phyloP scores from a whole-genome alignment of 2,888 invertebrate species.

The Temnothorax ravouxi region DNA sequence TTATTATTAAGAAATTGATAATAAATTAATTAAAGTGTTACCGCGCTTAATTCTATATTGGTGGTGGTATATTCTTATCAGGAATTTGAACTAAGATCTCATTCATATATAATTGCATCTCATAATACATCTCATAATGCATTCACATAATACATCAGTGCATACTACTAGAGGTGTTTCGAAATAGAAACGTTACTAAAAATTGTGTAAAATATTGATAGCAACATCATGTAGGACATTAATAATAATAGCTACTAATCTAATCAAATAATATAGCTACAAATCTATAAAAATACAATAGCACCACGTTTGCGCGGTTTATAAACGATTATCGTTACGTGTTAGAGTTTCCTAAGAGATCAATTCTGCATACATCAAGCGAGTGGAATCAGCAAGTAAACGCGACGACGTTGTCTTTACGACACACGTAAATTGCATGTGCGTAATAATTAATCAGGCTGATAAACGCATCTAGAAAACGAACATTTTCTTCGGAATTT shows the following conservation, averaged over 20 bases:
- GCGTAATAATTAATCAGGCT: conserved; percentile 65
- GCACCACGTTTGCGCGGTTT: background rate
- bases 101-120: conserved; percentile 16
- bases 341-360: background rate
- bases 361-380: background rate
- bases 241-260: too few relatives aligned
- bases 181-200: conserved; percentile 8
- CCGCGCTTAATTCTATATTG: conserved; percentile 45
- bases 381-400: background rate
- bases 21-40: conserved; percentile 69
- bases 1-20: conserved; percentile 53
- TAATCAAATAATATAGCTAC: background rate
- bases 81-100: conserved; percentile 62
- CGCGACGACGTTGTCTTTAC: background rate
- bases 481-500: conserved; percentile 20
- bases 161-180: background rate
- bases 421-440: conserved; percentile 31
- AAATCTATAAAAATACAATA: background rate
- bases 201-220: background rate
- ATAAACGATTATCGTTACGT: background rate
- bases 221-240: background rate
- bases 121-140: background rate
- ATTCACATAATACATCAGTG: background rate
- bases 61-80: conserved; percentile 53
- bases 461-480: conserved; percentile 42